phyloP scores from a whole-genome alignment of 2,113 vertebrate genomes.

The Misgurnus mizolepis region DNA sequence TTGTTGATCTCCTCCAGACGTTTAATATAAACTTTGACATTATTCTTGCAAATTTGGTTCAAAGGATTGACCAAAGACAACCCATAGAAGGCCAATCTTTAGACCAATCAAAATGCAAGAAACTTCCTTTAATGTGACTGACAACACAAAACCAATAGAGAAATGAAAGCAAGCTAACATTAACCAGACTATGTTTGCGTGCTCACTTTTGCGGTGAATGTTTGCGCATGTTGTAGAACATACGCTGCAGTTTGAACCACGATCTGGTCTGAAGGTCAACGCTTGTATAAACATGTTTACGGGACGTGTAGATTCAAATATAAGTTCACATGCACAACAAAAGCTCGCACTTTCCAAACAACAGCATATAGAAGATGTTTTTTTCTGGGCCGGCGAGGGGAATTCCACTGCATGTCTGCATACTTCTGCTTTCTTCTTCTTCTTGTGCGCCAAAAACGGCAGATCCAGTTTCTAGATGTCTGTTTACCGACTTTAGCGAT shows the following conservation, averaged over 20 bases:
- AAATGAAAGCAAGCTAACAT: constrained; percentile 5
- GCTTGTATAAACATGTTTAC: constrained; percentile 26
- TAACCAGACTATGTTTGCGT: background rate
- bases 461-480: constrained; percentile 47
- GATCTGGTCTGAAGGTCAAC: constrained; percentile 14
- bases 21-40: background rate
- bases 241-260: constrained; percentile 1
- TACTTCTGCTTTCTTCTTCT: constrained; percentile 76
- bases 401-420: constrained; percentile 74
- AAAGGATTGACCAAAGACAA: constrained; percentile 1
- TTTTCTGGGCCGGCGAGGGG: constrained; percentile 60
- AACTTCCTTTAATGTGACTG: background rate
- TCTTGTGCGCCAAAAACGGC: constrained; percentile 41
- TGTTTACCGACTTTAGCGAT: constrained; percentile 7
- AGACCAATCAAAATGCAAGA: background rate
- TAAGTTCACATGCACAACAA: constrained; percentile 19
- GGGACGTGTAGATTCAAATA: background rate
- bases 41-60: background rate
- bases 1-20: background rate
- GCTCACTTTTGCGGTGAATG: constrained; percentile 6
- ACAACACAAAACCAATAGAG: background rate
- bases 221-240: background rate
- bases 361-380: constrained; percentile 39
- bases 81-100: background rate
- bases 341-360: constrained; percentile 30